phyloP scores from a whole-genome alignment of 92 coral and sea anemone species.

The Nematostella vectensis region DNA sequence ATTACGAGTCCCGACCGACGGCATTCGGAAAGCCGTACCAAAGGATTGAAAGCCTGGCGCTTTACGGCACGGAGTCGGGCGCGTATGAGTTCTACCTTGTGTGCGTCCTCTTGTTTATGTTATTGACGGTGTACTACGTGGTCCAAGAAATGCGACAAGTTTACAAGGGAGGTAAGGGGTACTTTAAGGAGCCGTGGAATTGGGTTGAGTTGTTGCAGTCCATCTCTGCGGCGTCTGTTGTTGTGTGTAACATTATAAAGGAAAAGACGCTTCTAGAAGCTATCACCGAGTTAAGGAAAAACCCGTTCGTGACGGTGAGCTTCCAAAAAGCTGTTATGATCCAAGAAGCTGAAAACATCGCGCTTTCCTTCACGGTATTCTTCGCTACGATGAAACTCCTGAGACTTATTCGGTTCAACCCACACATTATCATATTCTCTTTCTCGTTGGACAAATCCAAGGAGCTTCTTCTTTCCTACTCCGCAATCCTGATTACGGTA shows the following conservation, averaged over 20 bases:
- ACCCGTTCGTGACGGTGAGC: conserved; percentile 54
- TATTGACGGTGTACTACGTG: conserved; percentile 40
- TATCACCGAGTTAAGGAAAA: conserved; percentile 37
- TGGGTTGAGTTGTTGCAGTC: conserved; percentile 64
- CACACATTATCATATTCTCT: conserved; percentile 42
- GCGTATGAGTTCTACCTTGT: conserved; percentile 58
- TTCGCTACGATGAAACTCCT: conserved; percentile 52
- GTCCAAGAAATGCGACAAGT: conserved; percentile 34
- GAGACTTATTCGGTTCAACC: conserved; percentile 64
- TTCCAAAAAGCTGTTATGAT: conserved; percentile 39
- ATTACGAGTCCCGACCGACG: conserved; percentile 48
- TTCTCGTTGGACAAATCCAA: conserved; percentile 42
- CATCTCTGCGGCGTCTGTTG: conserved; percentile 31
- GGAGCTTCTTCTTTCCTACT: conserved; percentile 39
- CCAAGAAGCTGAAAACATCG: conserved; percentile 52
- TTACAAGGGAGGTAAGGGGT: conserved; percentile 25
- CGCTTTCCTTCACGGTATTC: conserved; percentile 49
- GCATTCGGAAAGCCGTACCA: conserved; percentile 46
- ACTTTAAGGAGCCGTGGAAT: conserved; percentile 54
- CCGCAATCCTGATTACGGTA: conserved; percentile 31
- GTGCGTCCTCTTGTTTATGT: conserved; percentile 58
- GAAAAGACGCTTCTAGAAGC: conserved; percentile 50
- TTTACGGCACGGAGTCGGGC: conserved; percentile 49
- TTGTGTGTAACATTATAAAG: conserved; percentile 46
- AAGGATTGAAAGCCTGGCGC: conserved; percentile 50